Percentiles rank a stretch among this genome's conserved stretches.
These are phyloP conservation scores for Cisticola juncidis DNA, from an alignment of 2,113 vertebrate genomes.

Conservation along the genomic window DNA sequence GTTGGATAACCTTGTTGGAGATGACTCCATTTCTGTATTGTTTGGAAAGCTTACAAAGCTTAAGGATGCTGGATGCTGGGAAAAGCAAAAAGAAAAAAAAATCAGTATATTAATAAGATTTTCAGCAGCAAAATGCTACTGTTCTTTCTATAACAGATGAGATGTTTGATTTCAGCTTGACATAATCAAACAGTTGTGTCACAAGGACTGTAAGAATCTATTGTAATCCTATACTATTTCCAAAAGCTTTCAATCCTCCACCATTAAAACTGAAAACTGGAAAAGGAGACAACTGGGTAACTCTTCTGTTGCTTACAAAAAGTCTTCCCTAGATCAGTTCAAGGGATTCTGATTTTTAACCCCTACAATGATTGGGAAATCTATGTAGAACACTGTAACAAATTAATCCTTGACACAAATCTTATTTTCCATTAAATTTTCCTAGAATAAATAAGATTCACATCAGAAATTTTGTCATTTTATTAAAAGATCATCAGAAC, in stretches of 20 bases:
- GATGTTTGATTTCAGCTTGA: neutral
- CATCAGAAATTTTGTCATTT: neutral
- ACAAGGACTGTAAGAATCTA: neutral
- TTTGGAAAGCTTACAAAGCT: conserved; percentile 69
- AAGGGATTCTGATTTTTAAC: neutral
- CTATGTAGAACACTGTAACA: neutral
- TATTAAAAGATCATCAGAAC: neutral
- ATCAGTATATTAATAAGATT: neutral
- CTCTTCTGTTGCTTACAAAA: neutral
- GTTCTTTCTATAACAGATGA: neutral
- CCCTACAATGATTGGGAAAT: neutral
- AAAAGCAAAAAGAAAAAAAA: neutral
- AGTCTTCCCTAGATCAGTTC: neutral
- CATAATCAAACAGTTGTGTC: neutral
- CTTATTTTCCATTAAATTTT: neutral
- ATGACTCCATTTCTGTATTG: conserved; percentile 74
- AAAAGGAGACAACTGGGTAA: neutral
- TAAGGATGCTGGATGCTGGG: conserved; percentile 67
- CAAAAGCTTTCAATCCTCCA: neutral
- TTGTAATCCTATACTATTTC: neutral
- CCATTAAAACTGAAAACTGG: neutral
- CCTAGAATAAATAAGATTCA: neutral
- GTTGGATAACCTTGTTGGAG: conserved; percentile 60
- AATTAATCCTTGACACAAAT: neutral
- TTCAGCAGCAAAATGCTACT: neutral